Base-by-base conservation (phyloP, 2,888 invertebrate species). In the Chrysopilus asiliformis region DNA sequence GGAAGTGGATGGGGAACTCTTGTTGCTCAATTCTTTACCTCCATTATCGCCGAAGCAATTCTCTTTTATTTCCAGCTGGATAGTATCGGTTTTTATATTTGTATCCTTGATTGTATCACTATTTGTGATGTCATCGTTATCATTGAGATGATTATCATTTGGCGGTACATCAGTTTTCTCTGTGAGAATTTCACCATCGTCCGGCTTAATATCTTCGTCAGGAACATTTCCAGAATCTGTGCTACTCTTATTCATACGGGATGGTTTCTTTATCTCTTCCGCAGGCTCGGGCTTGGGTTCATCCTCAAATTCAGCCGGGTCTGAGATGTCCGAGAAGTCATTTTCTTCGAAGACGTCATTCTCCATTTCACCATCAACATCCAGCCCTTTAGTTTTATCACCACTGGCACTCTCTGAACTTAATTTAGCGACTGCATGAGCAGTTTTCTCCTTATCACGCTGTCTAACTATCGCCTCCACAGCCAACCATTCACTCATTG, bases 401-500 rank as follows among this genome's bases (percentile, higher is more conserved):
- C 67, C 63, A 39, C 61, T 75, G 53, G 58, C 77, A 40, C 79
- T 79, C 52, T 83, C 84, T 13, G 79, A 76, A 36, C 79, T 82
- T n/a, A 87, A 66, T 52, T 87, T 79, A 5, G 87, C 87, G 34
- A 87, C 76, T 26, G 86, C 87, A 8, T 79, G 79, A 0, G 86
- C 87, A 41, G 85, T 83, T 28, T 76, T 79, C 56, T 86, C 86
- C 42, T 79, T 76, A 50, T 90, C 87, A 6, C 76, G 63, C 53
- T 86, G 84, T 32, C 76, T 65, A 0, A 93, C 87, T 43, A 93
- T 90, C 1, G 90, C 90, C 55, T 95, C 94, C 1, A 93, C 87
- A 1, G 90, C 89, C 41, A 90, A 60, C 94, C 94, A 94, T 58
- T 93, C 91, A 0, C 90, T 87, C 84, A 93, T 87, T 2, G 83